A percentile compares a stretch with the other conserved stretches of the same genome.
These are phyloP conservation scores for Lymantria dispar DNA, from an alignment of 2,888 invertebrate species.

Conservation along the genomic window DNA sequence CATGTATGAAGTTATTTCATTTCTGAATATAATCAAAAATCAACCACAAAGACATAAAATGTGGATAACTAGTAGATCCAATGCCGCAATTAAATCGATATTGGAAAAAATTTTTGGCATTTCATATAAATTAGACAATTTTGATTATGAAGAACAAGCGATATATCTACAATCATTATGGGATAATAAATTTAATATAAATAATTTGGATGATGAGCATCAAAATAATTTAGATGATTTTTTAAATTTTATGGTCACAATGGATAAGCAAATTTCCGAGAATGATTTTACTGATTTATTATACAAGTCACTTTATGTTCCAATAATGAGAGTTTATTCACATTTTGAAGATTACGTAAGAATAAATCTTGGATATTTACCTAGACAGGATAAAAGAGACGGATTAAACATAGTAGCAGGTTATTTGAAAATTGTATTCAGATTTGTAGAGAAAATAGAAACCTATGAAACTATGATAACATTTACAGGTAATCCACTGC, in stretches of 20 bases:
- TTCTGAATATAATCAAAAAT: conserved; percentile 1
- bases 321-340: not conserved
- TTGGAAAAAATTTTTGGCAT: conserved; percentile 14
- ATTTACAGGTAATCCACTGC: conserved; percentile 12
- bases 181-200: conserved; percentile 8
- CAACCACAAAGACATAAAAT: conserved; percentile 2
- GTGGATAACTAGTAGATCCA: conserved; percentile 25
- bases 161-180: conserved; percentile 15
- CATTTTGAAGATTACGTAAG: not conserved
- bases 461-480: not conserved
- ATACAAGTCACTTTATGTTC: not conserved
- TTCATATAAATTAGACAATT: conserved; percentile 8
- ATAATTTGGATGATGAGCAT: conserved; percentile 3
- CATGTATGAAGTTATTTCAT: not conserved
- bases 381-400: not conserved
- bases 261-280: not conserved
- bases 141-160: conserved; percentile 7
- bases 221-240: not conserved
- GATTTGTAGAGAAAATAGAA: not conserved
- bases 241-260: not conserved
- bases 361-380: not conserved
- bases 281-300: not conserved
- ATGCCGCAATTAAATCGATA: conserved; percentile 8
- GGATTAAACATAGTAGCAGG: not conserved
- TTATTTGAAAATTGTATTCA: not conserved